These are phyloP conservation scores for Semibalanus balanoides DNA, from an alignment of 1,140 invertebrate genomes.

Conservation along the genomic window DNA sequence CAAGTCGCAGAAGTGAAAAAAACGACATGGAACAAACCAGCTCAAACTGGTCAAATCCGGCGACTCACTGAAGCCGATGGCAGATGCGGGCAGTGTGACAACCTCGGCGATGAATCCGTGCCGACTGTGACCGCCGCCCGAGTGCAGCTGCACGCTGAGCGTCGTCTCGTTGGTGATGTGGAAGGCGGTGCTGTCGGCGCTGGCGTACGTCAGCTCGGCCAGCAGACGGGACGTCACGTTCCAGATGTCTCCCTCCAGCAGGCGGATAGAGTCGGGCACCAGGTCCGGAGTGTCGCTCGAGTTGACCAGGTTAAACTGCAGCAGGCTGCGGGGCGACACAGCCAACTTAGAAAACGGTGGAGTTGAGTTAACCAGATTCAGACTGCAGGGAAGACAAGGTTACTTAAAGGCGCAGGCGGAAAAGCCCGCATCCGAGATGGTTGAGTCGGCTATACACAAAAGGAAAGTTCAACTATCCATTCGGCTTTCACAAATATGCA, in stretches of 20 bases:
- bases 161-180: slow-evolving; percentile 59
- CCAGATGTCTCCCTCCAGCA: slow-evolving; percentile 88
- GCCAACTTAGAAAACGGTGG: no score
- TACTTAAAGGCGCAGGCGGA: no score
- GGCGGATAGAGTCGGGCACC: slow-evolving; percentile 62
- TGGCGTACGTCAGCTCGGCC: slow-evolving; percentile 49
- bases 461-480: no score
- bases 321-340: slow-evolving; percentile 37
- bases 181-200: slow-evolving; percentile 48
- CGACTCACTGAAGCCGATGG: slow-evolving; percentile 68
- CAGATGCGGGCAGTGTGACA: slow-evolving; percentile 80
- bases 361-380: no score
- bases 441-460: no score
- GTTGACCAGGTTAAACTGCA: slow-evolving; percentile 90
- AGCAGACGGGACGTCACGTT: slow-evolving; percentile 60
- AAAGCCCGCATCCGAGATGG: no score
- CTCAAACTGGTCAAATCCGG: no score
- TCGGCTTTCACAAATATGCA: no score
- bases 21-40: no score
- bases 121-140: slow-evolving; percentile 77
- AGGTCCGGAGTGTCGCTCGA: slow-evolving; percentile 64
- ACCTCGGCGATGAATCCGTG: slow-evolving; percentile 97
- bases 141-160: slow-evolving; percentile 80
- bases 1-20: no score
- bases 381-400: no score